A percentile compares a stretch with the other conserved stretches of the same genome.
Evolutionary conservation across 2,888 invertebrate genomes (phyloP).

Genomic region (Athetis lepigone): DNA sequence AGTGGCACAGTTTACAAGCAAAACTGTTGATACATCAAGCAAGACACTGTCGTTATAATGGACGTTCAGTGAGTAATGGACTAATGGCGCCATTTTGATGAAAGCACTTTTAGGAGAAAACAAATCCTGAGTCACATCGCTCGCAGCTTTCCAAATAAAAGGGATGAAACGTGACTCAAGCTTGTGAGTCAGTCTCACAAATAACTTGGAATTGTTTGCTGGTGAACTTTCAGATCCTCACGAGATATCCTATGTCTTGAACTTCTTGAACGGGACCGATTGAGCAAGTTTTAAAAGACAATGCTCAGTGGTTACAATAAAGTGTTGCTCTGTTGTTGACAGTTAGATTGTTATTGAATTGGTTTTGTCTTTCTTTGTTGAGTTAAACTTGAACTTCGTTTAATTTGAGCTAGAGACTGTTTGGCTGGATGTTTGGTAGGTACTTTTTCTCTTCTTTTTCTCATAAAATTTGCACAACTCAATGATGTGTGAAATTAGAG

Average conservation of each 20-base stretch:
- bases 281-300: slow-evolving; percentile 13
- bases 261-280: slow-evolving; percentile 16
- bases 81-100: slow-evolving; percentile 21
- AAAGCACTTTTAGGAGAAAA: slow-evolving; percentile 42
- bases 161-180: slow-evolving; percentile 60
- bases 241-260: slow-evolving; percentile 34
- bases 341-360: too few relatives aligned
- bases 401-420: too few relatives aligned
- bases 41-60: slow-evolving; percentile 26
- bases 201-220: slow-evolving; percentile 56
- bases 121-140: slow-evolving; percentile 55
- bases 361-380: slow-evolving; percentile 12
- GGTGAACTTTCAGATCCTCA: slow-evolving; percentile 35
- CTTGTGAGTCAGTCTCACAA: slow-evolving; percentile 50
- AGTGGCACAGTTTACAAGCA: background rate
- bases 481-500: too few relatives aligned
- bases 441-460: too few relatives aligned
- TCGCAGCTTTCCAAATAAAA: slow-evolving; percentile 54
- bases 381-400: background rate
- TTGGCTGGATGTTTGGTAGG: too few relatives aligned
- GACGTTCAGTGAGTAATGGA: slow-evolving; percentile 14
- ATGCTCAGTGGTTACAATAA: too few relatives aligned
- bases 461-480: too few relatives aligned
- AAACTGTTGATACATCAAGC: slow-evolving; percentile 10
- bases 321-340: too few relatives aligned